phyloP scores from a whole-genome alignment of 2,888 invertebrate species.

The Ectropis crepuscularia region DNA sequence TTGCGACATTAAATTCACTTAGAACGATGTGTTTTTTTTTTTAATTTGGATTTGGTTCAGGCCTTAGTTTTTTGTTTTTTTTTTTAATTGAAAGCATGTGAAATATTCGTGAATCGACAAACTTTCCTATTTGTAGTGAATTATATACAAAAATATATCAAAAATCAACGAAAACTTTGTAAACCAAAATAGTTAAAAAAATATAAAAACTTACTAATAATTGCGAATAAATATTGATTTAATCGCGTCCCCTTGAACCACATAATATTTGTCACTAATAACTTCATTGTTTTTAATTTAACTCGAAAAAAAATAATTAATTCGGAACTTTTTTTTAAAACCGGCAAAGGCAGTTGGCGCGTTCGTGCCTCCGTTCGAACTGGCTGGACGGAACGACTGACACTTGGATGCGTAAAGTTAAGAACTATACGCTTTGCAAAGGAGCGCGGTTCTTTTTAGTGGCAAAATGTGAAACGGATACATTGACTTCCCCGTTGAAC shows the following conservation, averaged over 20 bases:
- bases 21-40: too few relatives aligned
- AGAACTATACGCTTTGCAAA: slow-evolving; percentile 19
- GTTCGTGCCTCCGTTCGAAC: slow-evolving; percentile 57
- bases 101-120: too few relatives aligned
- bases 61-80: too few relatives aligned
- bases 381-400: slow-evolving; percentile 33
- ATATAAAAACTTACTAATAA: slow-evolving; percentile 67
- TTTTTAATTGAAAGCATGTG: too few relatives aligned
- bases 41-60: too few relatives aligned
- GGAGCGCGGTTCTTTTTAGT: slow-evolving; percentile 25
- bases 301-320: background rate
- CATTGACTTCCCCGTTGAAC: slow-evolving; percentile 6
- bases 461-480: slow-evolving; percentile 5
- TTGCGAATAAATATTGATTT: slow-evolving; percentile 76
- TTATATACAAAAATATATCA: background rate
- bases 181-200: slow-evolving; percentile 17
- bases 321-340: slow-evolving; percentile 3
- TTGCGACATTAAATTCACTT: too few relatives aligned
- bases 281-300: slow-evolving; percentile 61
- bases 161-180: background rate
- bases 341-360: slow-evolving; percentile 46
- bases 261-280: slow-evolving; percentile 69
- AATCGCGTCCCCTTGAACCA: slow-evolving; percentile 74
- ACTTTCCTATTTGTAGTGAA: background rate
- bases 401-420: slow-evolving; percentile 24